Evolutionary conservation across 2,113 vertebrate species (phyloP).

Genomic region (Pygoscelis antarcticus): DNA sequence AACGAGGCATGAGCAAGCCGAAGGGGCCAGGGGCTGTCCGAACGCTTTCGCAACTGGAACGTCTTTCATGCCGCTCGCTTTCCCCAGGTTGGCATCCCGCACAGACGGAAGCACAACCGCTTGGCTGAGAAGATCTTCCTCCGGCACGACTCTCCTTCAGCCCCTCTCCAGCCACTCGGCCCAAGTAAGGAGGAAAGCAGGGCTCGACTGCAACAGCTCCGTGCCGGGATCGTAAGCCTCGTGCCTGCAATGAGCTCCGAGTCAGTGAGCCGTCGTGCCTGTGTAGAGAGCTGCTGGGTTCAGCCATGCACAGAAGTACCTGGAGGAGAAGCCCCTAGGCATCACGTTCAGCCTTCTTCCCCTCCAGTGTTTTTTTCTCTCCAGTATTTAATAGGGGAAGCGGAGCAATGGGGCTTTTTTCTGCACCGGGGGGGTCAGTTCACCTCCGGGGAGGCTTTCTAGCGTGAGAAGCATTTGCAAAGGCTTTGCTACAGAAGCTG

Average conservation of each 20-base stretch:
- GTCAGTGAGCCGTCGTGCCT: accelerated
- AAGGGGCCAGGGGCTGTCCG: not conserved
- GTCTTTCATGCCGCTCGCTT: not conserved
- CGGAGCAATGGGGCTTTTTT: too few species aligned
- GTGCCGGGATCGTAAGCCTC: accelerated
- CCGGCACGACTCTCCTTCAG: not conserved
- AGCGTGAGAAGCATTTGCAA: not conserved
- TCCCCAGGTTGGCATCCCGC: not conserved
- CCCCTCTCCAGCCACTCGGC: not conserved
- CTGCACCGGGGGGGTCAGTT: not conserved
- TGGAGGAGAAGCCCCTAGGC: not conserved
- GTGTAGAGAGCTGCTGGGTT: not conserved
- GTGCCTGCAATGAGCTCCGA: accelerated
- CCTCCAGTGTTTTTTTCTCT: too few species aligned
- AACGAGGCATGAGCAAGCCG: too few species aligned
- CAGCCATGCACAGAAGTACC: not conserved
- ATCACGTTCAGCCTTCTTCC: too few species aligned
- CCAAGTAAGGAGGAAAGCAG: not conserved
- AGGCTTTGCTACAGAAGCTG: not conserved
- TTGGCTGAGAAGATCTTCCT: not conserved
- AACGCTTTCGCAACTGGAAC: accelerated
- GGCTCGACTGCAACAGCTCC: too few species aligned
- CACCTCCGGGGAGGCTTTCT: too few species aligned
- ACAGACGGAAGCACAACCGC: not conserved
- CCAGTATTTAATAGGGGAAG: not conserved